Percentiles rank a stretch among this genome's conserved stretches.
Conservation (phyloP, 92 coral and sea anemone genomes). For the Phenganax stokvisi region DNA sequence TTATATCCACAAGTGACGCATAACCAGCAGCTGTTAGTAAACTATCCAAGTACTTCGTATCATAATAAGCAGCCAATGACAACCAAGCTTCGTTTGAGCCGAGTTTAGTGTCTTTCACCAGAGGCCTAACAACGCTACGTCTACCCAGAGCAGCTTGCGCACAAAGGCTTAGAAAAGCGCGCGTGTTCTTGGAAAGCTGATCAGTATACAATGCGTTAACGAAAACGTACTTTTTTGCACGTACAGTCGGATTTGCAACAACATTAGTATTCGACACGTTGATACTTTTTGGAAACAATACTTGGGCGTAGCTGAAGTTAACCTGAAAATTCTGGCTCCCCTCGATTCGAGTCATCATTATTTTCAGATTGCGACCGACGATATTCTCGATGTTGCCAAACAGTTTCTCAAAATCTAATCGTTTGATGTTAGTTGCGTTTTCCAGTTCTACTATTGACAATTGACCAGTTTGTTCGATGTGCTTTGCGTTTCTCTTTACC, state of each 20-base stretch:
- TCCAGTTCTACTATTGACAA: too few species aligned
- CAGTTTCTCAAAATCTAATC: background rate
- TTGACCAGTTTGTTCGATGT: too few species aligned
- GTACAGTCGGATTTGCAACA: background rate
- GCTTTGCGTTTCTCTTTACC: too few species aligned
- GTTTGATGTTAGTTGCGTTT: too few species aligned
- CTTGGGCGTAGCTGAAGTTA: background rate
- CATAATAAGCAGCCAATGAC: background rate
- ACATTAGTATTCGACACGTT: background rate
- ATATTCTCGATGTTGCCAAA: background rate
- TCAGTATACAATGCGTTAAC: background rate
- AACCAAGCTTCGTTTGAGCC: background rate
- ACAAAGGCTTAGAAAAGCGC: conserved; percentile 13
- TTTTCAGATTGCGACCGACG: background rate
- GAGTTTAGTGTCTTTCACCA: background rate
- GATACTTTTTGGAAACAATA: background rate
- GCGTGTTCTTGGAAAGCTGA: background rate
- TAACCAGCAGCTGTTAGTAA: conserved; percentile 4
- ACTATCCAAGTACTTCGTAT: background rate
- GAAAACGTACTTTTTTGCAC: background rate
- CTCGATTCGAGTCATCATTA: background rate
- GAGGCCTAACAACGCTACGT: background rate
- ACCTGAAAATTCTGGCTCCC: background rate
- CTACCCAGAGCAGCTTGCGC: background rate
- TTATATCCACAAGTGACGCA: background rate